phyloP scores from a whole-genome alignment of 2,797 vertebrate species.

The Tragelaphus oryx region DNA sequence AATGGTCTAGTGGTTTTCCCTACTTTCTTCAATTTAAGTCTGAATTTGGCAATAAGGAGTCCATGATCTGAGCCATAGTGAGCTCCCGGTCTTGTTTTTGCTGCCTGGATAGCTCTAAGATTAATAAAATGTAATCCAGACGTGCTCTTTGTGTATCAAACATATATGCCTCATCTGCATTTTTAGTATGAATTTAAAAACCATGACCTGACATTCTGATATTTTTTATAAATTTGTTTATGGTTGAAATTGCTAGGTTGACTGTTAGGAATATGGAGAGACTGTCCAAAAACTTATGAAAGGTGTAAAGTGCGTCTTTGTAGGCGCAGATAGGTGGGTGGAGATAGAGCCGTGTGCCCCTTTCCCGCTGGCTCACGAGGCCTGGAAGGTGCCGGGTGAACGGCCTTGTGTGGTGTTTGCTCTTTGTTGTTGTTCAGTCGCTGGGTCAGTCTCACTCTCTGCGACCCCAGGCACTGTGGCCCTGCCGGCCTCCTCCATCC shows the following conservation, averaged over 20 bases:
- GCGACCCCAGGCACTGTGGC: neutral
- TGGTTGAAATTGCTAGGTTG: neutral
- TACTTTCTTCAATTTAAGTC: neutral
- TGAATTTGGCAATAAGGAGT: neutral
- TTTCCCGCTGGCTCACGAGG: neutral
- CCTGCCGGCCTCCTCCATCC: neutral
- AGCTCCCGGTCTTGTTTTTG: neutral
- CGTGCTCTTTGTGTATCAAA: neutral
- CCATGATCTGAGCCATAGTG: neutral
- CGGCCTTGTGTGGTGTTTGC: neutral
- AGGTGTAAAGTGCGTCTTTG: neutral
- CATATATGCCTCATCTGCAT: neutral
- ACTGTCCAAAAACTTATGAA: neutral
- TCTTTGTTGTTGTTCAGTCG: neutral
- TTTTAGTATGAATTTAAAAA: neutral
- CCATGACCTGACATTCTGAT: neutral
- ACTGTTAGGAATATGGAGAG: neutral
- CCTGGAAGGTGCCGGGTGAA: neutral
- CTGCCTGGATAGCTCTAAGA: neutral
- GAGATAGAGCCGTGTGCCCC: neutral
- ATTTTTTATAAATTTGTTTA: neutral
- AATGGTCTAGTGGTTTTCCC: neutral
- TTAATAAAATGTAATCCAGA: neutral
- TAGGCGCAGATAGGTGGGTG: neutral
- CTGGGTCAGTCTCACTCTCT: neutral